These are phyloP conservation scores for Euthynnus affinis DNA, from an alignment of 2,797 vertebrate species.

Conservation along the genomic window DNA sequence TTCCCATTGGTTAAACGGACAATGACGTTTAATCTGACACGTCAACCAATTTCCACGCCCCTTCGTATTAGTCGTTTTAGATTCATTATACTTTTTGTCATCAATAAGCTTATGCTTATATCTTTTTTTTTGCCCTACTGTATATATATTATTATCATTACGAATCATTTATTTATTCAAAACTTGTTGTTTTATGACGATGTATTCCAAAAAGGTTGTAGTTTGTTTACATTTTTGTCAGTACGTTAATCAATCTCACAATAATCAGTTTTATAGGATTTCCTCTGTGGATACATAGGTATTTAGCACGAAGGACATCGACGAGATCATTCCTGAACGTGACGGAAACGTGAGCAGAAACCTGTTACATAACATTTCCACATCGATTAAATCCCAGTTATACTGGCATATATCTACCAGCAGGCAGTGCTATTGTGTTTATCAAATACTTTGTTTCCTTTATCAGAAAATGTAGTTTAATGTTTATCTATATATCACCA, in stretches of 20 bases:
- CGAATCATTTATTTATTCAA: neutral
- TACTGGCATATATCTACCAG: too few species aligned
- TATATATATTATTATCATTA: neutral
- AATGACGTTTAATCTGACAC: neutral
- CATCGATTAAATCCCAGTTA: neutral
- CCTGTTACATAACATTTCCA: constrained; percentile 46
- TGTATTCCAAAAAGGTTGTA: neutral
- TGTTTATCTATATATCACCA: neutral
- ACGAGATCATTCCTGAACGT: constrained; percentile 19
- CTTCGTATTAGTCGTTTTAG: neutral
- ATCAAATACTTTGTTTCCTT: neutral
- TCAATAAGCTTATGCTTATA: too few species aligned
- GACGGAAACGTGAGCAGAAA: constrained; percentile 44
- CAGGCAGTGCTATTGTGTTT: too few species aligned
- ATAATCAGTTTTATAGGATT: neutral
- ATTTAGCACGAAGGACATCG: neutral
- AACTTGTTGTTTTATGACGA: neutral
- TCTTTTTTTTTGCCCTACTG: neutral
- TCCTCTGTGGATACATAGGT: neutral
- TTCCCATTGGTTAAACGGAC: constrained; percentile 62
- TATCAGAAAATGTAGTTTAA: neutral
- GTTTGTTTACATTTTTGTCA: too few species aligned
- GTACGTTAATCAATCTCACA: neutral
- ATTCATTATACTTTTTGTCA: neutral
- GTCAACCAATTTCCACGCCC: constrained; percentile 9